Evolutionary conservation across 2,888 invertebrate species (phyloP).

Genomic region (Mallateleia sp.): DNA sequence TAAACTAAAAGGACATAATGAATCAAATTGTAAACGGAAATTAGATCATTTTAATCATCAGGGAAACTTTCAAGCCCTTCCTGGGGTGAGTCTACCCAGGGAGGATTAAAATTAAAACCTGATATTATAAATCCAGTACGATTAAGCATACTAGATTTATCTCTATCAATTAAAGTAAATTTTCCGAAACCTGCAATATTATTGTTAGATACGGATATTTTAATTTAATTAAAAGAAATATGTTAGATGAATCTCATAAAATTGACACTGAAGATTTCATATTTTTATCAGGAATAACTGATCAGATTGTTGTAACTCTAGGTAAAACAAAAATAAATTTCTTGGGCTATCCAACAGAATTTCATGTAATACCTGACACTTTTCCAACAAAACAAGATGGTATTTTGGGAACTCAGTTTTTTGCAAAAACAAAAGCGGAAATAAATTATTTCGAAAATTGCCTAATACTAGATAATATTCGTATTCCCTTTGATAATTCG

Average conservation of each 20-base stretch:
- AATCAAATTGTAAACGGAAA: neutral
- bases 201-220: constrained; percentile 31
- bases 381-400: constrained; percentile 17
- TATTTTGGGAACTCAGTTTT: constrained; percentile 14
- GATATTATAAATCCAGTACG: neutral
- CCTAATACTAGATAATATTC: too few species aligned
- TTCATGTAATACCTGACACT: constrained; percentile 10
- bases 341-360: neutral
- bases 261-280: neutral
- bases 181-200: constrained; percentile 7
- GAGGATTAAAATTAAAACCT: neutral
- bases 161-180: neutral
- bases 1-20: neutral
- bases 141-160: neutral
- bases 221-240: constrained; percentile 13
- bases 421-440: neutral
- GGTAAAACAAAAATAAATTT: constrained; percentile 17
- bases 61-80: constrained; percentile 15
- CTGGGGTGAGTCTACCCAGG: constrained; percentile 5
- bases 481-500: too few species aligned
- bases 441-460: too few species aligned
- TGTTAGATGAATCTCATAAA: neutral
- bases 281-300: neutral
- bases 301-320: neutral
- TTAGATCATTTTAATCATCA: too few species aligned